Evolutionary conservation across 2,113 vertebrate species (phyloP), one percentile per base, ranked within the genome.

Genomic region (Choloepus hoffmanni): DNA sequence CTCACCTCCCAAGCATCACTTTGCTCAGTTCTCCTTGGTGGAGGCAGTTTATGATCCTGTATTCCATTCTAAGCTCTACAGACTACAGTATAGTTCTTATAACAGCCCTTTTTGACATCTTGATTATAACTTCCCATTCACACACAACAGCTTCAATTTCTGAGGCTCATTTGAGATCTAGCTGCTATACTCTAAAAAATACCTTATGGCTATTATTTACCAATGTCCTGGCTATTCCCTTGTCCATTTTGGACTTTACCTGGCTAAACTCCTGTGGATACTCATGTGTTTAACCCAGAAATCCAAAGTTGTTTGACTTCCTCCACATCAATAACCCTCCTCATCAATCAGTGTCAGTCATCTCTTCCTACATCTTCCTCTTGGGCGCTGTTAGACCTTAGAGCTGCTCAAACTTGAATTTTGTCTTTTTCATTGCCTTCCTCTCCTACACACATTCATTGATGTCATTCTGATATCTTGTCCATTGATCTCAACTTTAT

Each of bases 1-100:
- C 2, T 21, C 1, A 15, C 18, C 1, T n/a, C 5, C 11, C n/a
- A 40, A 67, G 1, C 28, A n/a, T 36, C 15, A 13, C 12, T n/a
- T 90, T 10, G 9, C 23, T 87, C n/a, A 48, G 3, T 84, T 87
- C 53, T 65, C 0, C 14, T 76, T 12, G 23, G 3, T 1, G 10
- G 21, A n/a, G 36, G 8, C 48, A 3, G 9, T 83, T 94, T 77
- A 5, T 74, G 53, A 79, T n/a, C 5, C 12, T 12, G 6, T 2
- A 28, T 36, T 36, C 36, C 36, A 36, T 36, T 36, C 36, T 36
- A 36, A 36, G 7, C 65, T 63, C 30, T 21, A 36, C 0, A 40
- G 33, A 82, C 7, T 6, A 13, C 23, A 7, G 23, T 33, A 55
- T 2, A 48, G 10, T 79, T 89, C 18, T 77, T 21, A 43, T n/a